These are phyloP conservation scores for Diarsia rubi DNA, from an alignment of 2,888 invertebrate genomes.

Conservation along the genomic window DNA sequence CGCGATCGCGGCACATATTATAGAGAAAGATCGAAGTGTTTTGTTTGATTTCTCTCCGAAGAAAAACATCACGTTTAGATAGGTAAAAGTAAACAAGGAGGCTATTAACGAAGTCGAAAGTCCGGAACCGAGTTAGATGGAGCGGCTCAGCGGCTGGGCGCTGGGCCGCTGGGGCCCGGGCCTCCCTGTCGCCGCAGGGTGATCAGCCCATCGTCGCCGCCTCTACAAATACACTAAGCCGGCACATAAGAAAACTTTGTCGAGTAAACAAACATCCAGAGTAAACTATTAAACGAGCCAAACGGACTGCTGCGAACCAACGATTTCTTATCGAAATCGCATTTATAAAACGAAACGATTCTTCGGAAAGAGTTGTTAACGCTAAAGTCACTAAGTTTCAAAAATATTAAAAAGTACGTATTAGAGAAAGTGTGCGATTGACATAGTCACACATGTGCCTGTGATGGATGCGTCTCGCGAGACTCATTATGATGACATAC, in stretches of 20 bases:
- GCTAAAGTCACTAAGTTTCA: constrained; percentile 45
- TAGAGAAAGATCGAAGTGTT: constrained; percentile 48
- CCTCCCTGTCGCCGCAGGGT: constrained; percentile 69
- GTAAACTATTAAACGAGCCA: constrained; percentile 71
- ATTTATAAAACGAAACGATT: constrained; percentile 50
- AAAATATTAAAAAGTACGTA: constrained; percentile 67
- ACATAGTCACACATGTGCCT: constrained; percentile 74
- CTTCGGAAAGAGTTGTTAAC: constrained; percentile 37
- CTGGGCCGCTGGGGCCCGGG: constrained; percentile 54
- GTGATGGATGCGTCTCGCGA: constrained; percentile 69
- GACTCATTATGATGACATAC: constrained; percentile 70
- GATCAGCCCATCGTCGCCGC: constrained; percentile 70
- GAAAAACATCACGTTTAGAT: constrained; percentile 64
- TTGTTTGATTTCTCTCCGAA: constrained; percentile 61
- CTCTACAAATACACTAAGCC: constrained; percentile 76
- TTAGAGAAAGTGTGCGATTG: constrained; percentile 80
- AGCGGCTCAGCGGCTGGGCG: constrained; percentile 58
- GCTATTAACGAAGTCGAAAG: constrained; percentile 72
- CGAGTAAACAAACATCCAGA: constrained; percentile 73
- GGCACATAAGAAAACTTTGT: constrained; percentile 77
- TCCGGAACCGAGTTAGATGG: constrained; percentile 71
- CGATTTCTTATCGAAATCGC: constrained; percentile 61
- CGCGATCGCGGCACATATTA: constrained; percentile 20
- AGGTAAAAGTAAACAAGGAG: constrained; percentile 71
- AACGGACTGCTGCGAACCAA: constrained; percentile 51